Conservation (phyloP, 92 coral and sea anemone species). For the Siderastrea radians region DNA sequence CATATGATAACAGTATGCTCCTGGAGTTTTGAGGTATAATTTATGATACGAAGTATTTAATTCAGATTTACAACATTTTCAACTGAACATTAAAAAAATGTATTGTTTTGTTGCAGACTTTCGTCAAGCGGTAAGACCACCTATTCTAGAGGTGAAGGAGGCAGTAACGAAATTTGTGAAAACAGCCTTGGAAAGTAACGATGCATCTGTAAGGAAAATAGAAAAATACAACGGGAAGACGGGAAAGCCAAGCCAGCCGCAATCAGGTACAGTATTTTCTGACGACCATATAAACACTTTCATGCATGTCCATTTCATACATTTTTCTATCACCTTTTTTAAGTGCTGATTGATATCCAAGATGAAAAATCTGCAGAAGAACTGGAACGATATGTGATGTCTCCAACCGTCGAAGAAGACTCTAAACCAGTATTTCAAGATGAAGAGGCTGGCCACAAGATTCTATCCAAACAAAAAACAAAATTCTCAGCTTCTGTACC, state of each 20-base stretch:
- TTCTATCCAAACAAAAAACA: not conserved
- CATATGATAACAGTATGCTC: too few species aligned
- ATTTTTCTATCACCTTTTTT: not conserved
- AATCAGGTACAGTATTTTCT: not conserved
- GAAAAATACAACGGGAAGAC: not conserved
- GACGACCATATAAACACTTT: too few species aligned
- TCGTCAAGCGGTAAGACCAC: not conserved
- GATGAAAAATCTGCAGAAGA: not conserved
- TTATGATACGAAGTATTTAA: too few species aligned
- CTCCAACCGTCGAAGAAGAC: not conserved
- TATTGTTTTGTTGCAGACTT: not conserved
- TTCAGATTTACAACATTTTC: too few species aligned
- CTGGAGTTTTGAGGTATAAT: too few species aligned
- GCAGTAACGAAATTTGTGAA: not conserved
- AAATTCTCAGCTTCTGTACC: not conserved
- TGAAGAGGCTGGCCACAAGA: constrained; percentile 9
- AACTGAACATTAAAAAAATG: too few species aligned
- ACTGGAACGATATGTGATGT: not conserved
- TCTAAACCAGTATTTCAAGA: not conserved
- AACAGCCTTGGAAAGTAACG: not conserved
- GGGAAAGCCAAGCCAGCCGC: not conserved
- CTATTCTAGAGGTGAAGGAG: not conserved
- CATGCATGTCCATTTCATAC: too few species aligned
- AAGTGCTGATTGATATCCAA: not conserved
- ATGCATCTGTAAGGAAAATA: not conserved